Conservation (phyloP, 2,113 vertebrate species). For the Mormyrus iriodes region DNA sequence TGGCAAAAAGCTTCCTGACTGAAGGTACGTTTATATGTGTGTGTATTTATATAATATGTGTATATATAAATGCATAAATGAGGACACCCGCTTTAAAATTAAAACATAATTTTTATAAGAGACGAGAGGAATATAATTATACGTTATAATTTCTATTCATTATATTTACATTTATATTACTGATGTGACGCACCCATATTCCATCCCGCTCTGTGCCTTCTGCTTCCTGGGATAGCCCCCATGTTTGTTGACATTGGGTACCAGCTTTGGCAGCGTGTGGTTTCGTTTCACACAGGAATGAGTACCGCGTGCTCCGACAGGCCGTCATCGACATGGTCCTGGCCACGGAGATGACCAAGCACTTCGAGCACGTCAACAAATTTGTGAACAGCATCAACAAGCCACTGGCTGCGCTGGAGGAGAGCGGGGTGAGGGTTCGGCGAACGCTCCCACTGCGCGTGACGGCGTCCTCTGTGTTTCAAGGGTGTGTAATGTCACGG, state of each 20-base stretch:
- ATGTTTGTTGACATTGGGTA: neutral
- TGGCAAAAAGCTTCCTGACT: neutral
- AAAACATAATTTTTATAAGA: too few relatives aligned
- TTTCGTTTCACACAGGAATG: conserved; percentile 66
- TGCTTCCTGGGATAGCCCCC: neutral
- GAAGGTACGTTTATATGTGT: neutral
- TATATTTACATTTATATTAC: too few relatives aligned
- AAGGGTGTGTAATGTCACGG: neutral
- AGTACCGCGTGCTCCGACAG: conserved; percentile 88
- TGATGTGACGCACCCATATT: neutral
- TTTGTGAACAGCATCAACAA: conserved; percentile 98
- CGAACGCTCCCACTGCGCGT: neutral
- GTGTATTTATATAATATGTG: too few relatives aligned
- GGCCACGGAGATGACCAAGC: conserved; percentile 98
- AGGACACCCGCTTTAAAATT: too few relatives aligned
- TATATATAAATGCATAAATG: too few relatives aligned
- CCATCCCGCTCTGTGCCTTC: neutral
- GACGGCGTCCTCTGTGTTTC: neutral
- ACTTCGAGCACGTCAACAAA: conserved; percentile 98
- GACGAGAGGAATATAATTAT: too few relatives aligned
- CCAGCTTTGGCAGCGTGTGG: neutral
- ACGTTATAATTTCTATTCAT: too few relatives aligned
- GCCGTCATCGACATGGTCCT: conserved; percentile 95
- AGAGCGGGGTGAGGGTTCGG: conserved; percentile 72
- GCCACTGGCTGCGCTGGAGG: conserved; percentile 80